A percentile compares a stretch with the other conserved stretches of the same genome.
Evolutionary conservation across 2,113 vertebrate species (phyloP).

Genomic region (Poeciliopsis prolifica): DNA sequence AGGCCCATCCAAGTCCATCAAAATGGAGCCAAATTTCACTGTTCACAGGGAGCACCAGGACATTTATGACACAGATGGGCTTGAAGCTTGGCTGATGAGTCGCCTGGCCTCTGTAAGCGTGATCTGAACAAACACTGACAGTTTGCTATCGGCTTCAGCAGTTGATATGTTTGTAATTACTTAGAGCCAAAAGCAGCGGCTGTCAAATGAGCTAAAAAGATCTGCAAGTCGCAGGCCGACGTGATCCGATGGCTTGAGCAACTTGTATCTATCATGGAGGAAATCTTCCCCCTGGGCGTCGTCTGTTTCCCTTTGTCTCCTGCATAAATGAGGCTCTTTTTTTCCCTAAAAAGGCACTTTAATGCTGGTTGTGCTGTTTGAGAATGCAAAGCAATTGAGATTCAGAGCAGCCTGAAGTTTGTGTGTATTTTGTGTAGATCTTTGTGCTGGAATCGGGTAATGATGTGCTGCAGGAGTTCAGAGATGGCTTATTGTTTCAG

Average conservation of each 20-base stretch:
- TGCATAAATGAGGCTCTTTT: slow-evolving; percentile 54
- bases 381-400: slow-evolving; percentile 33
- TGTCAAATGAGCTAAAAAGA: slow-evolving; percentile 64
- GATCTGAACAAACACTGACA: slow-evolving; percentile 12
- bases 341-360: neutral
- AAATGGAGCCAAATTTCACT: neutral
- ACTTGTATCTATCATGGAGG: slow-evolving; percentile 63
- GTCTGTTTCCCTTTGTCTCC: slow-evolving; percentile 23
- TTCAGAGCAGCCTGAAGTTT: slow-evolving; percentile 11
- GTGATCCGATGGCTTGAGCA: slow-evolving; percentile 56
- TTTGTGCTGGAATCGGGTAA: slow-evolving; percentile 20
- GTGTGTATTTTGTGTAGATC: slow-evolving; percentile 14
- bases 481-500: neutral
- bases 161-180: slow-evolving; percentile 49
- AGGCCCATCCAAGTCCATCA: slow-evolving; percentile 7
- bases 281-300: slow-evolving; percentile 49
- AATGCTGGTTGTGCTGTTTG: slow-evolving; percentile 23
- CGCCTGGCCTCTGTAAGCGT: slow-evolving; percentile 11
- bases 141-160: slow-evolving; percentile 33
- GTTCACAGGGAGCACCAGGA: neutral
- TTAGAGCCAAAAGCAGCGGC: slow-evolving; percentile 42
- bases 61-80: neutral
- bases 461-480: slow-evolving; percentile 14
- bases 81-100: slow-evolving; percentile 12
- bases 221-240: slow-evolving; percentile 55